phyloP scores from a whole-genome alignment of 1,140 invertebrate genomes.

The Drosophila albomicans region DNA sequence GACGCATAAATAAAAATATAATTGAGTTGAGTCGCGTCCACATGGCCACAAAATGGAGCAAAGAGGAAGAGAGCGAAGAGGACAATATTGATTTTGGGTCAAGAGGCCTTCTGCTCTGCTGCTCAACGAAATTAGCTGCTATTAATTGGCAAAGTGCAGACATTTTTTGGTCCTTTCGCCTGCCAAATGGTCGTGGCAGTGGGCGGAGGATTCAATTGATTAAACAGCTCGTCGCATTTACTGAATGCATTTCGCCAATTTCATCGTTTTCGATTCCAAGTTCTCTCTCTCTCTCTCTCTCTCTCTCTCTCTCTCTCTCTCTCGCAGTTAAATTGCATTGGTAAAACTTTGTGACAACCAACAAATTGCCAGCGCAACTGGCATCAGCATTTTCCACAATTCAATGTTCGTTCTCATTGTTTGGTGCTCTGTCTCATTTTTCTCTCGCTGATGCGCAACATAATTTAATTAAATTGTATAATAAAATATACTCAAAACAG shows the following conservation, averaged over 20 bases:
- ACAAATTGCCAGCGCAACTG: slow-evolving; percentile 64
- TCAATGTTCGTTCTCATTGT: not conserved
- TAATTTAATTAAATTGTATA: slow-evolving; percentile 70
- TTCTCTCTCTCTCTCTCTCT: not conserved
- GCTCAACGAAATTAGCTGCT: slow-evolving; percentile 64
- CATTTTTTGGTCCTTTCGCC: slow-evolving; percentile 40
- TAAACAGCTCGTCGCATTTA: slow-evolving; percentile 43
- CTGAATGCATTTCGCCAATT: slow-evolving; percentile 22
- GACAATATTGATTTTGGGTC: slow-evolving; percentile 69
- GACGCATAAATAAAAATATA: slow-evolving; percentile 82
- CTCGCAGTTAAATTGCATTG: slow-evolving; percentile 69
- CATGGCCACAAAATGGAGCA: slow-evolving; percentile 35
- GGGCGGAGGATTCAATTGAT: slow-evolving; percentile 52
- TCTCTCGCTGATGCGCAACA: slow-evolving; percentile 44
- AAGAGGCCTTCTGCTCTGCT: slow-evolving; percentile 32
- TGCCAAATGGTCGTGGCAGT: not conserved
- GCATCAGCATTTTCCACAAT: slow-evolving; percentile 17
- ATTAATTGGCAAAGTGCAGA: slow-evolving; percentile 67
- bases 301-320: too few species aligned
- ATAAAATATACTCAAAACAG: slow-evolving; percentile 52
- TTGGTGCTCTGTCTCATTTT: slow-evolving; percentile 11
- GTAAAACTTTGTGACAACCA: slow-evolving; percentile 62
- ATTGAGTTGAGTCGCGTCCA: slow-evolving; percentile 58
- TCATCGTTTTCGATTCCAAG: not conserved
- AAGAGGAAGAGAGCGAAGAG: not conserved